Base-by-base conservation (phyloP, 2,888 invertebrate species). In the Loripinus fragilis region DNA sequence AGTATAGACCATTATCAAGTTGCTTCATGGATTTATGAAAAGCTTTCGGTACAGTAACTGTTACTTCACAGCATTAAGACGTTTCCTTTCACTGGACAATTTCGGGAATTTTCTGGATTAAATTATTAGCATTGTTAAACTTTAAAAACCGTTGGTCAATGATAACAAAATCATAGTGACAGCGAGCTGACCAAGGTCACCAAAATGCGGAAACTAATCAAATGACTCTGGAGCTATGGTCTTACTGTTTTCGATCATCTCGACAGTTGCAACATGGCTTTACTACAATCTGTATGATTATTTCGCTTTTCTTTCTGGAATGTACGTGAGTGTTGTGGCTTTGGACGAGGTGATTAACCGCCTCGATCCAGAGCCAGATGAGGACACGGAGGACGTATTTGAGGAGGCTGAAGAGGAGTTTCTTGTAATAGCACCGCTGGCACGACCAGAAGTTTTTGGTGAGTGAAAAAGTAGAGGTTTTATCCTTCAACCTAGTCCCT, bases 211-310 rank as follows among this genome's bases (percentile, higher is more conserved):
- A 52, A 25, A 52, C 5, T 5, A 7, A 52, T 17, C 1, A 33
- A 28, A 3, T 7, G 33, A 60, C 33, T 60, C 33, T 33, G 42
- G 67, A 41, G 74, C 38, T 33, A 83, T 83, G 80, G 78, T 80
- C n/a, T 52, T 83, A 30, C 23, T 83, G 66, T 35, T 80, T 23
- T 48, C 74, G n/a, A 52, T 81, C 28, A 38, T 83, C 2, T 68
- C 71, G 0, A n/a, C 75, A 17, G 60, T 81, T 45, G 35, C 77
- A 1, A 65, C 76, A 71, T 84, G 84, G 84, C 48, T 81, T n/a
- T 81, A 76, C 52, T 45, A 80, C 73, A 77, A 84, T 52, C 71
- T 84, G 20, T 84, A 84, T 68, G 66, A 81, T 42, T 84, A 81
- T 66, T 84, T 84, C 66, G 73, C 81, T 35, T 84, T 81, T 65